These are phyloP conservation scores for Meandrusa payeni DNA, from an alignment of 2,888 invertebrate species.

Conservation along the genomic window DNA sequence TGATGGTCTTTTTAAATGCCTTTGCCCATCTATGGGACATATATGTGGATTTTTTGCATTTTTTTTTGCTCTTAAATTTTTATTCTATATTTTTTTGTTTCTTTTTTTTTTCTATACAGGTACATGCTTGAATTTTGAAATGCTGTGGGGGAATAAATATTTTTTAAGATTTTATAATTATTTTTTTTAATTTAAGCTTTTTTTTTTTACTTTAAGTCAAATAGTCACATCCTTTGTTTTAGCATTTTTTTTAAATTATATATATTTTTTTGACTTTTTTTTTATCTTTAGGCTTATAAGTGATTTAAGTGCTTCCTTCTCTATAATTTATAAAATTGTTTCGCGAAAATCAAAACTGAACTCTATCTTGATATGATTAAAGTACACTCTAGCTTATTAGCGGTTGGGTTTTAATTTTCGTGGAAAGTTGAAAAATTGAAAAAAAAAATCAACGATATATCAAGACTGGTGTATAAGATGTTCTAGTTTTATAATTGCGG, in stretches of 20 bases:
- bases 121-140: constrained; percentile 74
- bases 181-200: constrained; percentile 33
- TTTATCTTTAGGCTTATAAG: constrained; percentile 5
- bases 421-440: not conserved
- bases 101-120: constrained; percentile 48
- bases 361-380: not conserved
- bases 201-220: constrained; percentile 32
- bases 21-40: too few species aligned
- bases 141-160: constrained; percentile 2
- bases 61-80: not conserved
- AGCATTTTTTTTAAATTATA: constrained; percentile 33
- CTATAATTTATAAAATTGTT: constrained; percentile 9
- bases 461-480: constrained; percentile 14
- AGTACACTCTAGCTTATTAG: constrained; percentile 17
- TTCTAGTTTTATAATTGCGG: not conserved
- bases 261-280: constrained; percentile 27
- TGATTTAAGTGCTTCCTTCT: constrained; percentile 24
- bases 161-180: constrained; percentile 27
- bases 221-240: constrained; percentile 67
- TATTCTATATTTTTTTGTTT: constrained; percentile 27
- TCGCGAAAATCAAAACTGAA: constrained; percentile 19
- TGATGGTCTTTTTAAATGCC: too few species aligned
- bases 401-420: constrained; percentile 8
- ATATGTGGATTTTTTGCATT: too few species aligned
- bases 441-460: not conserved